A percentile compares a stretch with the other conserved stretches of the same genome.
Evolutionary conservation across 2,888 invertebrate species (phyloP).

Genomic region (Lasioglossum lativentre): DNA sequence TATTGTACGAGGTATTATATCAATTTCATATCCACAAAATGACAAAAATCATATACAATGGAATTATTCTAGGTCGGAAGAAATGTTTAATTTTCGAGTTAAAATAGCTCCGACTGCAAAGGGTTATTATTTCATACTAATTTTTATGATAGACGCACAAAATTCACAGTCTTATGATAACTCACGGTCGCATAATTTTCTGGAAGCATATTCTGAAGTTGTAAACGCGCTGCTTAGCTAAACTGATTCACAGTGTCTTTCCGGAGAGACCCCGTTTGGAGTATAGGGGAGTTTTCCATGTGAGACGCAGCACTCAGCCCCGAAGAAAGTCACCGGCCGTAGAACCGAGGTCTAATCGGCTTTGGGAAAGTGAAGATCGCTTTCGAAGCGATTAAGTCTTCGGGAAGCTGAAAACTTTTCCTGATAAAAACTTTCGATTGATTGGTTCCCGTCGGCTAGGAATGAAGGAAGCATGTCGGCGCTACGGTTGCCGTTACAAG

Average conservation of each 20-base stretch:
- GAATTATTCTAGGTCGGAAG: no score
- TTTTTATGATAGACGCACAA: neutral
- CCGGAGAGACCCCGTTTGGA: no score
- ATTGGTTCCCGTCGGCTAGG: conserved; percentile 6
- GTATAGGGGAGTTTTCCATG: neutral
- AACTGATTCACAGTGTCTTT: neutral
- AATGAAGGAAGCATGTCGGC: conserved; percentile 9
- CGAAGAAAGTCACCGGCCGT: neutral
- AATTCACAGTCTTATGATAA: neutral
- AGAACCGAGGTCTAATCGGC: neutral
- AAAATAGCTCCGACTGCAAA: no score
- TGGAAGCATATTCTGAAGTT: neutral
- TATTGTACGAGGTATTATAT: no score
- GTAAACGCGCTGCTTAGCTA: neutral
- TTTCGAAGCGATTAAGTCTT: conserved; percentile 11
- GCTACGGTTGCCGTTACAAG: neutral
- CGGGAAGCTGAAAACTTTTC: conserved; percentile 9
- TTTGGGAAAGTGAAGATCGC: conserved; percentile 5
- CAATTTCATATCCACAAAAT: no score
- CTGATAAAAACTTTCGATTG: conserved; percentile 11
- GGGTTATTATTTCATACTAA: neutral
- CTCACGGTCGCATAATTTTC: neutral
- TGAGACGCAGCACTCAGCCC: neutral
- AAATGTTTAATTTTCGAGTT: no score
- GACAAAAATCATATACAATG: no score